Conservation (phyloP, 2,888 invertebrate species). For the Hemaris fuciformis region DNA sequence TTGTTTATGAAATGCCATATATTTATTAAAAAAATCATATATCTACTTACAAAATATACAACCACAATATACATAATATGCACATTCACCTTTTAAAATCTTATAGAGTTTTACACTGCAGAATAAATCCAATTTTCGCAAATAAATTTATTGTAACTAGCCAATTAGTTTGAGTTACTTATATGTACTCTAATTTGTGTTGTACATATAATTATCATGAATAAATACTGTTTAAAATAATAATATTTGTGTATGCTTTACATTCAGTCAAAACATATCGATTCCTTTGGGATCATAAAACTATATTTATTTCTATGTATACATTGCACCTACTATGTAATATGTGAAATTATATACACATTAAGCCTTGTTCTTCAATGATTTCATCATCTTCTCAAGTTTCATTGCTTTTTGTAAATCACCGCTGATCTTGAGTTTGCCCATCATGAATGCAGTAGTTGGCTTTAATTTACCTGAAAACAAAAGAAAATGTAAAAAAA, state of each 20-base stretch:
- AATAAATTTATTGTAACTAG: background rate
- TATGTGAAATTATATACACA: background rate
- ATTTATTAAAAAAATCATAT: constrained; percentile 7
- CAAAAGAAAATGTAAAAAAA: constrained; percentile 15
- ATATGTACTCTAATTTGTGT: background rate
- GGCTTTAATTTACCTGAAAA: constrained; percentile 92
- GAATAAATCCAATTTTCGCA: background rate
- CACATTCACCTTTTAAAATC: background rate
- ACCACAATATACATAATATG: constrained; percentile 15
- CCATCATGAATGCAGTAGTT: constrained; percentile 96
- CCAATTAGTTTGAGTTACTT: background rate
- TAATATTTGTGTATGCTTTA: too few species aligned
- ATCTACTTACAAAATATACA: constrained; percentile 18
- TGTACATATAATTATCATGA: background rate
- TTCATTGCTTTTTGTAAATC: constrained; percentile 97
- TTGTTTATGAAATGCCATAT: background rate
- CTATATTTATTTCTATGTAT: background rate
- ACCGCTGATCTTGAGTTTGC: constrained; percentile 95
- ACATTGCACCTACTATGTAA: constrained; percentile 2
- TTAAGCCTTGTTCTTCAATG: constrained; percentile 84
- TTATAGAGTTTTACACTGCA: background rate
- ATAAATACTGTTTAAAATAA: background rate
- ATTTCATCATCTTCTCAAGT: constrained; percentile 93
- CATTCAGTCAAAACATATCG: background rate
- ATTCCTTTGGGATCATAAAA: background rate